Evolutionary conservation across 2,888 invertebrate genomes (phyloP).

Genomic region (Exephanes ischioxanthus): DNA sequence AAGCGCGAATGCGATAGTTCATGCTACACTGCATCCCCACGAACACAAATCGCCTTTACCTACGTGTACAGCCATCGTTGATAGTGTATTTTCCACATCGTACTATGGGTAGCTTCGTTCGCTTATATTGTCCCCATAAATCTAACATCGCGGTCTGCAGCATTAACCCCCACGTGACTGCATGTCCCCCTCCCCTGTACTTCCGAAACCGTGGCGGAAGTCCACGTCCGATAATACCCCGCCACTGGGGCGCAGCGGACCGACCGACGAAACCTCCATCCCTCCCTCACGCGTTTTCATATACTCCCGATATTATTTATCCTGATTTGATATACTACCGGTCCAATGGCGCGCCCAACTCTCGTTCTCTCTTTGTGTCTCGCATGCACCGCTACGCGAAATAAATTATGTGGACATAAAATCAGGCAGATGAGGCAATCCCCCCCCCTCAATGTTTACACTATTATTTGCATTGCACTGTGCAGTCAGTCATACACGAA

Average conservation of each 20-base stretch:
- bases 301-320: slow-evolving; percentile 72
- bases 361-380: slow-evolving; percentile 12
- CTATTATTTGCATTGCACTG: neutral
- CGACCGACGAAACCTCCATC: slow-evolving; percentile 5
- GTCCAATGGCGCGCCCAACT: slow-evolving; percentile 33
- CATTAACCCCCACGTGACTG: slow-evolving; percentile 76
- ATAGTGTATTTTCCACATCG: slow-evolving; percentile 67
- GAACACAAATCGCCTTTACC: slow-evolving; percentile 28
- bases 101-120: slow-evolving; percentile 48
- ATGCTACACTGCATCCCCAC: slow-evolving; percentile 9
- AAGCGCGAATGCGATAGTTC: slow-evolving; percentile 42
- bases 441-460: neutral
- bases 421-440: neutral
- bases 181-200: slow-evolving; percentile 68
- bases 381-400: neutral
- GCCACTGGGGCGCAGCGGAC: slow-evolving; percentile 39
- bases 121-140: slow-evolving; percentile 82
- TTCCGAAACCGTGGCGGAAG: slow-evolving; percentile 77
- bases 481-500: neutral
- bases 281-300: slow-evolving; percentile 62
- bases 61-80: slow-evolving; percentile 29
- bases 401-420: slow-evolving; percentile 5
- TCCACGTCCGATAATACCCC: slow-evolving; percentile 75
- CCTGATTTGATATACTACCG: slow-evolving; percentile 71
- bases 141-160: slow-evolving; percentile 77